These are phyloP conservation scores for Fopius arisanus DNA, from an alignment of 1,140 invertebrate genomes.

Conservation along the genomic window DNA sequence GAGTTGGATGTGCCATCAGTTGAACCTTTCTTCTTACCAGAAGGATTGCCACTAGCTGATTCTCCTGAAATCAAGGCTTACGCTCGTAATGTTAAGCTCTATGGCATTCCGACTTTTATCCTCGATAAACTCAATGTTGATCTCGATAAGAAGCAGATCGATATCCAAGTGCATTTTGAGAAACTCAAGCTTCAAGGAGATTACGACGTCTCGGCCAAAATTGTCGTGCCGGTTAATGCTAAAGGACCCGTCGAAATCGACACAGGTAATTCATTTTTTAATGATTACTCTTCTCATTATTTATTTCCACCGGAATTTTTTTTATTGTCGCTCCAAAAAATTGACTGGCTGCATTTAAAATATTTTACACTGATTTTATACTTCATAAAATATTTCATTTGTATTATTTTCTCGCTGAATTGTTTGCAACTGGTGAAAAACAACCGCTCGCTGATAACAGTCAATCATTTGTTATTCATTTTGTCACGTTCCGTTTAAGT, in stretches of 20 bases:
- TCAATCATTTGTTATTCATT: too few relatives aligned
- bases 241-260: constrained; percentile 45
- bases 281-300: not conserved
- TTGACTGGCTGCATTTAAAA: too few relatives aligned
- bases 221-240: constrained; percentile 60
- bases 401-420: not conserved
- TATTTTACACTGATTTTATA: too few relatives aligned
- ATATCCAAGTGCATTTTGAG: constrained; percentile 60
- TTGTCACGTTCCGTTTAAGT: too few relatives aligned
- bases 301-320: not conserved
- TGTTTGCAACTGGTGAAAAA: too few relatives aligned
- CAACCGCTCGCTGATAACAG: too few relatives aligned
- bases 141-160: constrained; percentile 62
- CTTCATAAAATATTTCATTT: too few relatives aligned
- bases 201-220: constrained; percentile 67
- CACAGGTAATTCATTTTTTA: constrained; percentile 38
- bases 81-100: constrained; percentile 64
- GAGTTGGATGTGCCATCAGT: constrained; percentile 69
- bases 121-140: constrained; percentile 65
- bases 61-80: constrained; percentile 57
- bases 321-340: not conserved
- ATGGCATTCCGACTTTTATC: constrained; percentile 63
- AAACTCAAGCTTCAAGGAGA: constrained; percentile 63
- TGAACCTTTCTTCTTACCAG: constrained; percentile 68
- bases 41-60: constrained; percentile 53